Conservation (phyloP, 1,140 invertebrate genomes). For the Pseudomyrmex pallidus region DNA sequence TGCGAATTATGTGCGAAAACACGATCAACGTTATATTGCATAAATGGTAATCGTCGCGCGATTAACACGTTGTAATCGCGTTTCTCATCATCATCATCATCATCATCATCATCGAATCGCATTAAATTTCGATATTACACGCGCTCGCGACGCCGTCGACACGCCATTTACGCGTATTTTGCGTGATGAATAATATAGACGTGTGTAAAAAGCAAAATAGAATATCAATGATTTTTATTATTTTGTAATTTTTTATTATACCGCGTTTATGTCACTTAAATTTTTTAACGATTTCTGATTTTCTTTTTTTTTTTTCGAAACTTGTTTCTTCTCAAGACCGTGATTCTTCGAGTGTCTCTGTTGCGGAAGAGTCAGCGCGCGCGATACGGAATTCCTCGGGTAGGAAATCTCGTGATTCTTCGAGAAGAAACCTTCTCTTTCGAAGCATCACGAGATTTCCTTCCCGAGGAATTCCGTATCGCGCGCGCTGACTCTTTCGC, state of each 20-base stretch:
- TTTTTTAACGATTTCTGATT: no score
- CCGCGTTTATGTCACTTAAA: neutral
- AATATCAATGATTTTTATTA: slow-evolving; percentile 44
- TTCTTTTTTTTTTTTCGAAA: no score
- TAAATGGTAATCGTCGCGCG: slow-evolving; percentile 27
- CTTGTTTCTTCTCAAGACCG: neutral
- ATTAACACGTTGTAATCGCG: slow-evolving; percentile 41
- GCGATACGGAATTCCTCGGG: neutral
- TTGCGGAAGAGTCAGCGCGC: no score
- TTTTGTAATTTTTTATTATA: slow-evolving; percentile 16
- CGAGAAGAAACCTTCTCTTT: no score
- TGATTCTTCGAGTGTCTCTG: neutral
- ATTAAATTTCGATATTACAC: slow-evolving; percentile 19
- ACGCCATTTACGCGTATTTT: neutral
- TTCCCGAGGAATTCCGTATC: neutral
- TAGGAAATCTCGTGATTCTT: neutral
- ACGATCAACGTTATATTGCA: slow-evolving; percentile 35
- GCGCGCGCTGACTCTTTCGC: no score
- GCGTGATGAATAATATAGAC: slow-evolving; percentile 7
- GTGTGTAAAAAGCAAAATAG: slow-evolving; percentile 43
- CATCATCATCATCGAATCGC: slow-evolving; percentile 36
- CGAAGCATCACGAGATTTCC: no score
- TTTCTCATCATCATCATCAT: slow-evolving; percentile 36
- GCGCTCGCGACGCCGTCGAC: neutral
- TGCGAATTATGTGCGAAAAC: slow-evolving; percentile 20